These are phyloP conservation scores for Buphagus erythrorhynchus DNA, from an alignment of 2,797 vertebrate genomes.

Conservation along the genomic window DNA sequence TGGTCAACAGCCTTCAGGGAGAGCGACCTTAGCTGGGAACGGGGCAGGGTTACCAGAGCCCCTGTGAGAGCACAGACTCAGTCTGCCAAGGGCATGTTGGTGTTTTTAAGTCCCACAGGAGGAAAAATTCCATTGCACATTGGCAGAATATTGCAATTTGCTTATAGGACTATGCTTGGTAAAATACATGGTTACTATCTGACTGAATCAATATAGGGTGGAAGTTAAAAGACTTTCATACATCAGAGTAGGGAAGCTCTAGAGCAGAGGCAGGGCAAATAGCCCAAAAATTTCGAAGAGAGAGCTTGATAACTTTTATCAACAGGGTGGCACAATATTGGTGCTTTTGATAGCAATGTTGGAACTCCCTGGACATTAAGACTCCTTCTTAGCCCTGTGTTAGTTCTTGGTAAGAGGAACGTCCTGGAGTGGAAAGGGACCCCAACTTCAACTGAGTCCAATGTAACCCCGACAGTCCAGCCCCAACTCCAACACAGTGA, in stretches of 20 bases:
- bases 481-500: neutral
- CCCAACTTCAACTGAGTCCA: neutral
- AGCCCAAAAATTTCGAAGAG: neutral
- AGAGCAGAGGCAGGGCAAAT: neutral
- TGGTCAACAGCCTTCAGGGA: neutral
- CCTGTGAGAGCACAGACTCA: neutral
- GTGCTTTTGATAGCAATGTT: neutral
- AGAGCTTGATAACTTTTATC: conserved; percentile 5
- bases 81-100: neutral
- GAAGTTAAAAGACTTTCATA: neutral
- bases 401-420: neutral
- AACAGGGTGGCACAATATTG: neutral
- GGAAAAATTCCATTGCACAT: neutral
- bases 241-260: neutral
- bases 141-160: neutral
- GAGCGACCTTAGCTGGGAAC: neutral
- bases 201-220: neutral
- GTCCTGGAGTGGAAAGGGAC: neutral
- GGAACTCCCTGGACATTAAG: neutral
- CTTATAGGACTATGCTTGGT: neutral
- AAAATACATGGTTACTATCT: neutral
- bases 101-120: neutral
- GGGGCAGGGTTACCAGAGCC: neutral
- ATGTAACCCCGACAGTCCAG: neutral
- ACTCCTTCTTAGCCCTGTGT: neutral